Percentiles rank a stretch among this genome's conserved stretches.
Conservation (phyloP, 2,113 vertebrate genomes). For the Girardinichthys multiradiatus region DNA sequence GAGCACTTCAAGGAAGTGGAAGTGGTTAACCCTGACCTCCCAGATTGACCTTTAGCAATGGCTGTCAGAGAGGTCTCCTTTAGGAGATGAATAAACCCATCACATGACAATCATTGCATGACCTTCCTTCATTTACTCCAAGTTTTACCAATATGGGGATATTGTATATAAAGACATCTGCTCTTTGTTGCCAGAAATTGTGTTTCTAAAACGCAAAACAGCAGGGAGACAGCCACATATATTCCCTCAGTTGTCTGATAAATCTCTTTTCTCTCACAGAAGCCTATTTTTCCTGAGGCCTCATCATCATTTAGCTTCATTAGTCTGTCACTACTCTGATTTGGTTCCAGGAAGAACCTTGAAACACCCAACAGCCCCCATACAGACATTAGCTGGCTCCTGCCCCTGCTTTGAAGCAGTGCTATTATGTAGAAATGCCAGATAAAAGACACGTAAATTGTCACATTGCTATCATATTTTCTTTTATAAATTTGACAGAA, state of each 20-base stretch:
- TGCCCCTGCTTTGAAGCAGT: slow-evolving; percentile 12
- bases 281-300: slow-evolving; percentile 51
- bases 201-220: slow-evolving; percentile 41
- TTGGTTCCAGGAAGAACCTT: slow-evolving; percentile 75
- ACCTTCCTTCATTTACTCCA: neutral
- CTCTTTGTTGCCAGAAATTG: slow-evolving; percentile 27
- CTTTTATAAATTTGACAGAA: neutral
- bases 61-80: slow-evolving; percentile 5
- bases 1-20: slow-evolving; percentile 12
- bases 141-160: neutral
- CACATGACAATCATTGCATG: slow-evolving; percentile 19
- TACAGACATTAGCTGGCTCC: slow-evolving; percentile 9
- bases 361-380: slow-evolving; percentile 37
- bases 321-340: slow-evolving; percentile 73
- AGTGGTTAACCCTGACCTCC: slow-evolving; percentile 36
- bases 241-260: slow-evolving; percentile 49
- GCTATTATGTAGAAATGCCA: slow-evolving; percentile 4
- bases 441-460: neutral
- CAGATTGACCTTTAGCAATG: slow-evolving; percentile 25
- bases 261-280: slow-evolving; percentile 44
- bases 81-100: slow-evolving; percentile 14
- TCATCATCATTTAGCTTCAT: slow-evolving; percentile 78
- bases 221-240: slow-evolving; percentile 25
- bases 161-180: neutral
- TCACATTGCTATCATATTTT: neutral